Evolutionary conservation across 92 coral and sea anemone species (phyloP).

Genomic region (Parazoanthus atlanticus): DNA sequence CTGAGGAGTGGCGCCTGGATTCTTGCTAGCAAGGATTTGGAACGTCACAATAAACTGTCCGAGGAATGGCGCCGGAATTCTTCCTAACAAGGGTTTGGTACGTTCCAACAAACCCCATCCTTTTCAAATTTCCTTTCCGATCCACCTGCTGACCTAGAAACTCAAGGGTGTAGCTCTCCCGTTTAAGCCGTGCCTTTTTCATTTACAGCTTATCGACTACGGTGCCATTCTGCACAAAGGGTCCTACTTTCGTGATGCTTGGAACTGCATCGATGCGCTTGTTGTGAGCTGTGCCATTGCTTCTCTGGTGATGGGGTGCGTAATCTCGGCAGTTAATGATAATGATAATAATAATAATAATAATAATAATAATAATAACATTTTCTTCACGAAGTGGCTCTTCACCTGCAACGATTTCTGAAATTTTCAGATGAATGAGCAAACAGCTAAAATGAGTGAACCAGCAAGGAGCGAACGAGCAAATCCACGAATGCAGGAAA

Average conservation of each 20-base stretch:
- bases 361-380: neutral
- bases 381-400: neutral
- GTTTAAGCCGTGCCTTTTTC: neutral
- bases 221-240: constrained; percentile 97
- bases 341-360: too few species aligned
- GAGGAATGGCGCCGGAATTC: too few species aligned
- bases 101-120: neutral
- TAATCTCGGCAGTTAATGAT: neutral
- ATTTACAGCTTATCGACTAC: constrained; percentile 83
- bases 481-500: neutral
- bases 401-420: neutral
- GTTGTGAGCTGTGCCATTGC: constrained; percentile 97
- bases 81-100: neutral
- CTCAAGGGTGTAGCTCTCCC: neutral
- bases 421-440: neutral
- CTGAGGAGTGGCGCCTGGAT: too few species aligned
- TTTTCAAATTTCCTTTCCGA: neutral
- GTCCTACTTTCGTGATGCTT: constrained; percentile 94
- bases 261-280: constrained; percentile 98
- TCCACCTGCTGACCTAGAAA: neutral
- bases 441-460: neutral
- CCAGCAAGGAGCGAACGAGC: neutral
- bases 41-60: too few species aligned
- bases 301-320: constrained; percentile 90
- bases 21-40: neutral